phyloP scores from a whole-genome alignment of 2,888 invertebrate species.

The Mesochorus sp. region DNA sequence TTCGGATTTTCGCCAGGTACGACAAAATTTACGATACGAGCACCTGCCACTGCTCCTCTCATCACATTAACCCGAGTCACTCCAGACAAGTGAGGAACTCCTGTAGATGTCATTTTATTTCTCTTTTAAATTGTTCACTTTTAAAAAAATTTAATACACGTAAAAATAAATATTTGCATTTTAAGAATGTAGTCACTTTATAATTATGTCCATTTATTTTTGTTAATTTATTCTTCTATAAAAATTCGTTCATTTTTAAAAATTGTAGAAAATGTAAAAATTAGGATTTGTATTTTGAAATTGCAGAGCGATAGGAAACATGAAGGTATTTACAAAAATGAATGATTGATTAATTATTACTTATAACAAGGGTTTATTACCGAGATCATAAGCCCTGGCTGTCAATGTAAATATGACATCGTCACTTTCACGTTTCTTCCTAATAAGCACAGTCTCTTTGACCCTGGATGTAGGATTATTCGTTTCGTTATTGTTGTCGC shows the following conservation, averaged over 20 bases:
- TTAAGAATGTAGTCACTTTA: too few species aligned
- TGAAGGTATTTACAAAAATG: too few species aligned
- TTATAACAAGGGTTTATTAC: conserved; percentile 77
- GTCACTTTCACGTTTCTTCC: conserved; percentile 83
- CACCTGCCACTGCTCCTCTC: conserved; percentile 86
- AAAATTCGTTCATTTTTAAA: too few species aligned
- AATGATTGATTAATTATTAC: too few species aligned
- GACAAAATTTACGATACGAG: conserved; percentile 91
- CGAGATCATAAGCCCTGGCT: conserved; percentile 92
- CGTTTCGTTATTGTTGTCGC: conserved; percentile 77
- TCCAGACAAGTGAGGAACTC: conserved; percentile 90
- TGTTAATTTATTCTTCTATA: too few species aligned
- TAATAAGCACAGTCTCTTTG: conserved; percentile 48
- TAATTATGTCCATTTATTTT: too few species aligned
- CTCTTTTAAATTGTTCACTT: background rate
- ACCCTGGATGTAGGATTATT: conserved; percentile 66
- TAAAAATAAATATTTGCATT: too few species aligned
- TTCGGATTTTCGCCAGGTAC: conserved; percentile 91
- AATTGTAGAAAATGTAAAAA: too few species aligned
- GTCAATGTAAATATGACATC: conserved; percentile 86
- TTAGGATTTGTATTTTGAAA: too few species aligned
- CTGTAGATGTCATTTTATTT: too few species aligned
- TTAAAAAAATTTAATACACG: background rate
- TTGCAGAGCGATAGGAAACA: too few species aligned
- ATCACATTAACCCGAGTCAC: conserved; percentile 88